These are phyloP conservation scores for Rhogogaster chlorosoma DNA, from an alignment of 2,888 invertebrate species.

Conservation along the genomic window DNA sequence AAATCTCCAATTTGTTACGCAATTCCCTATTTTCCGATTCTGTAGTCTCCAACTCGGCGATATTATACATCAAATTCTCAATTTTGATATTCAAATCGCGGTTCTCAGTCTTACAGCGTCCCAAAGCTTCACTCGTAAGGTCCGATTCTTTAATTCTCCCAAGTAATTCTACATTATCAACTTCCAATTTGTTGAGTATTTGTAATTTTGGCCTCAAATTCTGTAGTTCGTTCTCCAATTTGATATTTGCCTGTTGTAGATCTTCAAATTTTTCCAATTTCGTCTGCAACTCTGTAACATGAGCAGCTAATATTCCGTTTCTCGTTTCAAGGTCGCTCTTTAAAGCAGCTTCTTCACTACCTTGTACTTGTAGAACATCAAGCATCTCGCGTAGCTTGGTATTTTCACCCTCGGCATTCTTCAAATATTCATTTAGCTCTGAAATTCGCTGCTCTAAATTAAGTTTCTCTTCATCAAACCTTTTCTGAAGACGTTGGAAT, in stretches of 20 bases:
- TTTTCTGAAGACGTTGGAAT: background rate
- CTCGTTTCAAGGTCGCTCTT: constrained; percentile 3
- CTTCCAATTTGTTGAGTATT: constrained; percentile 56
- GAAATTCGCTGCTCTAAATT: constrained; percentile 45
- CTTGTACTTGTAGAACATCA: background rate
- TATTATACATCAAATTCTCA: constrained; percentile 50
- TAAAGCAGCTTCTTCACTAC: background rate
- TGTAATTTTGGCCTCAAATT: constrained; percentile 54
- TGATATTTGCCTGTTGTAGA: background rate
- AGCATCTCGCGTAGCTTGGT: background rate
- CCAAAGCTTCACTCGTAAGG: constrained; percentile 56
- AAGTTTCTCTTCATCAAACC: background rate
- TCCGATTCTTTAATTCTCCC: constrained; percentile 52
- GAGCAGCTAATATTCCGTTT: background rate
- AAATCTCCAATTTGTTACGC: constrained; percentile 51
- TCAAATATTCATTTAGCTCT: constrained; percentile 55
- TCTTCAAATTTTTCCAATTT: constrained; percentile 46
- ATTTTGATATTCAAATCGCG: constrained; percentile 53
- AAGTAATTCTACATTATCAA: constrained; percentile 49
- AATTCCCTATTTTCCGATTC: constrained; percentile 46
- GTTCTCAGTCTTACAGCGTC: constrained; percentile 48
- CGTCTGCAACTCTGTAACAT: constrained; percentile 34
- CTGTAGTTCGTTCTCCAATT: constrained; percentile 5
- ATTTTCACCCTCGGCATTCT: constrained; percentile 7
- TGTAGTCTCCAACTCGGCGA: constrained; percentile 26